Evolutionary conservation across 2,113 vertebrate species (phyloP).

Genomic region (Cephalopholis sonnerati): DNA sequence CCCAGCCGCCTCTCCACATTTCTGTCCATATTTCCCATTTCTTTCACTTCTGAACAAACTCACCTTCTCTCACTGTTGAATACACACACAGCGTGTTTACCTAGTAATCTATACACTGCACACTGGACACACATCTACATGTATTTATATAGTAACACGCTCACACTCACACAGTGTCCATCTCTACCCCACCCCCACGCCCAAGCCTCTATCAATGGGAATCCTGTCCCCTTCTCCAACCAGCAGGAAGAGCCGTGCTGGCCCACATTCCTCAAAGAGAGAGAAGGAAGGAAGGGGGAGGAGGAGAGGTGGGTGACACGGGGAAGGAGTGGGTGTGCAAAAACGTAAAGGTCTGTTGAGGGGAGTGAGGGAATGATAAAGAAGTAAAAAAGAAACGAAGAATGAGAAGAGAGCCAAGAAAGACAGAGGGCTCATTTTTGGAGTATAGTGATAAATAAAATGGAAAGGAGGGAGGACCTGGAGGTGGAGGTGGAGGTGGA

Average conservation of each 20-base stretch:
- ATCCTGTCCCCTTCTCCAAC: slow-evolving; percentile 81
- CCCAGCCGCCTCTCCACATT: slow-evolving; percentile 20
- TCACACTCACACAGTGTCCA: slow-evolving; percentile 64
- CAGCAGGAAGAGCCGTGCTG: slow-evolving; percentile 80
- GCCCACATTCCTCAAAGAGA: slow-evolving; percentile 81
- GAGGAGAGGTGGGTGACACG: slow-evolving; percentile 63
- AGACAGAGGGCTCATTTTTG: neutral
- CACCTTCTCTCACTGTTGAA: slow-evolving; percentile 39
- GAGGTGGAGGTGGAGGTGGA: slow-evolving; percentile 14
- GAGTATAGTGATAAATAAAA: slow-evolving; percentile 4
- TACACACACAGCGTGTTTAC: slow-evolving; percentile 55
- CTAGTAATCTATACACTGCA: slow-evolving; percentile 69
- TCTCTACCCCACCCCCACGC: slow-evolving; percentile 71
- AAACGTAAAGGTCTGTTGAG: slow-evolving; percentile 38
- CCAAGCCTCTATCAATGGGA: slow-evolving; percentile 83
- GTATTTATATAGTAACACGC: slow-evolving; percentile 68
- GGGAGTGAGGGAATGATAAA: slow-evolving; percentile 21
- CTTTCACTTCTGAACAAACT: slow-evolving; percentile 36
- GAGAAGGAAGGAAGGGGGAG: slow-evolving; percentile 49
- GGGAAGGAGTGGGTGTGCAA: slow-evolving; percentile 42
- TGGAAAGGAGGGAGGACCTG: neutral
- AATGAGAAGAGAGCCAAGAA: neutral
- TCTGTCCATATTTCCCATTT: slow-evolving; percentile 38
- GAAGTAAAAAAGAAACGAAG: neutral
- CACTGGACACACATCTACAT: slow-evolving; percentile 59